Evolutionary conservation across 2,797 vertebrate genomes (phyloP).

Genomic region (Gallinago stenura): DNA sequence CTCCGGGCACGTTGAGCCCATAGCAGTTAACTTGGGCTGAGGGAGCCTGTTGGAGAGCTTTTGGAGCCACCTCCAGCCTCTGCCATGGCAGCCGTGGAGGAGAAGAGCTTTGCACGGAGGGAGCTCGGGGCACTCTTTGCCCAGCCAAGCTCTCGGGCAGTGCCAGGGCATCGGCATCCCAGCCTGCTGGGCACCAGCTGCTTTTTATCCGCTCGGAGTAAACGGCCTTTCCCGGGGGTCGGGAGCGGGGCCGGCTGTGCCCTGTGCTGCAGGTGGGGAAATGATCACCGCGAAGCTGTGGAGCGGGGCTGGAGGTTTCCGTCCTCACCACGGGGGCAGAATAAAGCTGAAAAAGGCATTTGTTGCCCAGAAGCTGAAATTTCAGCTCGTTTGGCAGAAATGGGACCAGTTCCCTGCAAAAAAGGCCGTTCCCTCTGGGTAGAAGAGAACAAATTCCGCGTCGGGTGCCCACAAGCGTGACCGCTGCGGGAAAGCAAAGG

Average conservation of each 20-base stretch:
- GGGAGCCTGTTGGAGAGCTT: neutral
- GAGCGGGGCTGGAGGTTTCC: neutral
- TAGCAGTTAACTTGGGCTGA: neutral
- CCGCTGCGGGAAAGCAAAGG: neutral
- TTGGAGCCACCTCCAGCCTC: neutral
- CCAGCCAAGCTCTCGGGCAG: neutral
- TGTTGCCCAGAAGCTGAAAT: neutral
- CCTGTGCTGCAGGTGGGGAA: neutral
- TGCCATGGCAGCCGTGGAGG: neutral
- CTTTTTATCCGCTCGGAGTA: neutral
- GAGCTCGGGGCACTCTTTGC: neutral
- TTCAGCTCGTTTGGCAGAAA: neutral
- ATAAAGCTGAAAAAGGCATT: neutral
- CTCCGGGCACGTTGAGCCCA: neutral
- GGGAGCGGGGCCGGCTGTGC: neutral
- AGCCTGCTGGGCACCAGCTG: conserved; percentile 12
- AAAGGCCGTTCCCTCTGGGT: neutral
- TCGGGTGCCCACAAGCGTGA: neutral
- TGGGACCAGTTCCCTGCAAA: neutral
- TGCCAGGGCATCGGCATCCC: neutral
- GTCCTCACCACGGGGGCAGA: neutral
- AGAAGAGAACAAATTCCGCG: neutral
- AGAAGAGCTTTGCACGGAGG: neutral
- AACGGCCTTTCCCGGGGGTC: neutral
- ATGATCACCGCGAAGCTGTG: neutral